Evolutionary conservation across 2,113 vertebrate species (phyloP).

Genomic region (Poeciliopsis occidentalis): DNA sequence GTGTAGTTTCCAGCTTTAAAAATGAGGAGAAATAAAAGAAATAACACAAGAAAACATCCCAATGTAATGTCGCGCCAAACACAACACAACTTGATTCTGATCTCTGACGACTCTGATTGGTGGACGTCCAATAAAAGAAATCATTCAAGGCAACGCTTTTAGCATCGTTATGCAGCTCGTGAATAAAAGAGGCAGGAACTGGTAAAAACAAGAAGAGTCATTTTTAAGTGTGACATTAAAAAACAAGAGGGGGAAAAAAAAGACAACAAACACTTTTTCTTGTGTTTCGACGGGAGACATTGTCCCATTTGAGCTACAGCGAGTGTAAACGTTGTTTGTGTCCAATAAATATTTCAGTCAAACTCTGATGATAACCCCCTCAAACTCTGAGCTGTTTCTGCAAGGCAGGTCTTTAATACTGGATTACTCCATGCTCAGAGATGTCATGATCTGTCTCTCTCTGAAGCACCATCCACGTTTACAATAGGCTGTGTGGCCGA

Average conservation of each 20-base stretch:
- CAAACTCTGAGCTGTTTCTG: constrained; percentile 50
- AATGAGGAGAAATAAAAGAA: not conserved
- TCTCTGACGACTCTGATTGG: no score
- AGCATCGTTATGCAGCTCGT: no score
- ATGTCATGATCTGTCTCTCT: constrained; percentile 53
- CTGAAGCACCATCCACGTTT: constrained; percentile 44
- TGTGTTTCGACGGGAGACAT: constrained; percentile 54
- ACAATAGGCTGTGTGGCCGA: constrained; percentile 27
- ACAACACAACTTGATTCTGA: no score
- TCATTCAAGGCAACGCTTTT: no score
- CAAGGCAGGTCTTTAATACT: constrained; percentile 53
- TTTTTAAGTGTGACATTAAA: constrained; percentile 38
- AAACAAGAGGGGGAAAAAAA: constrained; percentile 3
- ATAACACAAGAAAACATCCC: no score
- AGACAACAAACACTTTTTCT: constrained; percentile 5
- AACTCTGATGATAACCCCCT: constrained; percentile 61
- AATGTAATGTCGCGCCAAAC: no score
- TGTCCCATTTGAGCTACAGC: constrained; percentile 55
- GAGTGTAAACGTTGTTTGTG: constrained; percentile 62
- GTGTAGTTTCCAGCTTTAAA: not conserved
- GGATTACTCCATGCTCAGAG: constrained; percentile 53
- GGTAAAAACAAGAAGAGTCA: constrained; percentile 49
- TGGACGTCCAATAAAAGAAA: no score
- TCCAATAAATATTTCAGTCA: constrained; percentile 70
- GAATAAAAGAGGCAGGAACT: not conserved